Base-by-base conservation (phyloP, 2,888 invertebrate genomes). In the Morpho deidamia region DNA sequence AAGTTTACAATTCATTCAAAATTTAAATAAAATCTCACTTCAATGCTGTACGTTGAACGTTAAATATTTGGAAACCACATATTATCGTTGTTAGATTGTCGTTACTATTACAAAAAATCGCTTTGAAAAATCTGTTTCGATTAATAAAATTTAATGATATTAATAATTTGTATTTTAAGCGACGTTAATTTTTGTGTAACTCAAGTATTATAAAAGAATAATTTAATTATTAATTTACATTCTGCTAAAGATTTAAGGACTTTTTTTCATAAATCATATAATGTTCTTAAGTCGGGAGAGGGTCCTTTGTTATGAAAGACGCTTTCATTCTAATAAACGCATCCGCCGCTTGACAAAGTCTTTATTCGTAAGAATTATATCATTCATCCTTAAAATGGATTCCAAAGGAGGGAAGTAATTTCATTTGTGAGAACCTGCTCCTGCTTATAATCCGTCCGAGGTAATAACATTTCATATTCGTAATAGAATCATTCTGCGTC, bases 391-490 rank as follows among this genome's bases (percentile, higher is more conserved):
- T 83, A 83, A 85, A 89, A 88, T 87, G 86, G 85, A 87, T 89
- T 86, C 85, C 85, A 78, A 85, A 85, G 83, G 76, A 85, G 83
- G 79, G 81, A 84, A 87, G 87, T 85, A 88, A 88, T 88, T 88
- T 89, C 87, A 86, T 88, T 87, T 87, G 85, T 82, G 78, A 83
- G 81, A 86, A 87, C 87, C 87, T 85, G 86, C 83, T 87, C 67
- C 84, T 86, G 78, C 87, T 88, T 88, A 87, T 89, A 89, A 88
- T 89, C 86, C 88, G 83, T 88, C 86, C 85, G 75, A 84, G 80
- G 86, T 88, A 89, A 88, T 89, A 89, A 83, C 87, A 86, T 89
- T 89, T 88, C 89, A 89, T 87, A 88, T 88, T 89, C 88, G 83
- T 88, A 89, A 89, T 88, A 86, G 86, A 88, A 88, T 88, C 87